Evolutionary conservation across 1,140 invertebrate species (phyloP).

Genomic region (Nixonia krombeini): DNA sequence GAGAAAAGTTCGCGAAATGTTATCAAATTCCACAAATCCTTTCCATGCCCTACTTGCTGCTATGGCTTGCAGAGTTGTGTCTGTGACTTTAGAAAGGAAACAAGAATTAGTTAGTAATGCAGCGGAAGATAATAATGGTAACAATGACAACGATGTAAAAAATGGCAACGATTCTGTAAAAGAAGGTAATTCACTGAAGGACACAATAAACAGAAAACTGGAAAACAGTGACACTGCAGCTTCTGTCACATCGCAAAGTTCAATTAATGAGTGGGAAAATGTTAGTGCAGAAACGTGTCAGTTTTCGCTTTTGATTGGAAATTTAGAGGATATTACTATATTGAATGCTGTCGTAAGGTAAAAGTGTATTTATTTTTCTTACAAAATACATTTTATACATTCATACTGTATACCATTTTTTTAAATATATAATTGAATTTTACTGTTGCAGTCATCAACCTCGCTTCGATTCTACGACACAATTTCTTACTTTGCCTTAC

Average conservation of each 20-base stretch:
- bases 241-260: constrained; percentile 50
- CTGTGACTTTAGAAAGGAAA: constrained; percentile 70
- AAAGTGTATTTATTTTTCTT: too few species aligned
- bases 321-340: constrained; percentile 89
- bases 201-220: constrained; percentile 60
- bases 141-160: constrained; percentile 37
- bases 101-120: constrained; percentile 58
- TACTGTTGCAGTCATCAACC: constrained; percentile 59
- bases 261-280: constrained; percentile 82
- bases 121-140: constrained; percentile 48
- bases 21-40: constrained; percentile 80
- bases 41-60: constrained; percentile 82
- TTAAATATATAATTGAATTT: constrained; percentile 8
- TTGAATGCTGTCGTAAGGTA: constrained; percentile 80
- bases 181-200: constrained; percentile 62
- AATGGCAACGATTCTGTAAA: constrained; percentile 30
- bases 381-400: constrained; percentile 51
- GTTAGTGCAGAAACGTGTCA: constrained; percentile 87
- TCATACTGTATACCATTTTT: constrained; percentile 2
- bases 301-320: constrained; percentile 88
- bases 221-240: constrained; percentile 9
- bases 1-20: constrained; percentile 78
- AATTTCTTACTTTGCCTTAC: constrained; percentile 72
- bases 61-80: constrained; percentile 83
- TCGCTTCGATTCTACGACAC: constrained; percentile 49